Conservation (phyloP, 2,797 vertebrate genomes). For the Champsocephalus esox region DNA sequence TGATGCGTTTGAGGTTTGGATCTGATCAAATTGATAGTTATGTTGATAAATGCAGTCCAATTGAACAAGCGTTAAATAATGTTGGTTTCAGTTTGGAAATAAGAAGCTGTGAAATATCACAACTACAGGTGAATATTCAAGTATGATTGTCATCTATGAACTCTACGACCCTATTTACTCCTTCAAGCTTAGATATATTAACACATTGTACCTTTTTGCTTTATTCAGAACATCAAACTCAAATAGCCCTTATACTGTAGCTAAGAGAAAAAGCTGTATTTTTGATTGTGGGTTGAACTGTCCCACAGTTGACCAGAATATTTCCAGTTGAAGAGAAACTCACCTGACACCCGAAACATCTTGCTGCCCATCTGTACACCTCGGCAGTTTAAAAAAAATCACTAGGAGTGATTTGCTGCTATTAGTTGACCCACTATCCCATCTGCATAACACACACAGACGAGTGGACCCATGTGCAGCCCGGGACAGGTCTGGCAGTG, state of each 20-base stretch:
- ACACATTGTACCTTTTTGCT: too few species aligned
- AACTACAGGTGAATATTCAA: too few species aligned
- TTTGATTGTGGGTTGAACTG: not conserved
- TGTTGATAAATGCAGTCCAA: not conserved
- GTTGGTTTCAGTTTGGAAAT: not conserved
- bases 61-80: not conserved
- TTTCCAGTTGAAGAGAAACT: not conserved
- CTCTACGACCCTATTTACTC: too few species aligned
- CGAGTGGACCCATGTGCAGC: constrained; percentile 57
- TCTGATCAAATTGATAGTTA: not conserved
- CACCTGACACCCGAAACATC: not conserved
- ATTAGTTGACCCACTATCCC: constrained; percentile 55
- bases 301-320: not conserved
- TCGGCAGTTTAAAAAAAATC: constrained; percentile 23
- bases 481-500: constrained; percentile 55
- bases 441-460: constrained; percentile 67
- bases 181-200: too few species aligned
- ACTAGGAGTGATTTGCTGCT: constrained; percentile 29
- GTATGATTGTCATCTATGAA: too few species aligned
- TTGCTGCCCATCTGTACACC: constrained; percentile 26
- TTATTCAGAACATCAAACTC: too few species aligned
- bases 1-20: constrained; percentile 8
- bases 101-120: not conserved
- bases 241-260: too few species aligned
- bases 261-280: too few species aligned